Evolutionary conservation across 2,113 vertebrate genomes (phyloP).

Genomic region (Triplophysa rosa): DNA sequence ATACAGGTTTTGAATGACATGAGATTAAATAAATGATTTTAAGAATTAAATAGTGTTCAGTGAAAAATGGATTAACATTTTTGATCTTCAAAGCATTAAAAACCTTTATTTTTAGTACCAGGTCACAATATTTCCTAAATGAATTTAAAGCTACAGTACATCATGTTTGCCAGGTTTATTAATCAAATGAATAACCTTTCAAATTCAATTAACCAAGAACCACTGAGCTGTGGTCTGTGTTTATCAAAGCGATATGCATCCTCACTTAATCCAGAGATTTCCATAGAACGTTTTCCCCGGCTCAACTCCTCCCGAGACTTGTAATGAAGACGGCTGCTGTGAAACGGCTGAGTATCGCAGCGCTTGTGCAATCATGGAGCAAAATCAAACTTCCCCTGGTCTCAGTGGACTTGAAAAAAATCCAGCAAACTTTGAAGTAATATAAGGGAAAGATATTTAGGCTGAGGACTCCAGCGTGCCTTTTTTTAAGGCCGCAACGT

Average conservation of each 20-base stretch:
- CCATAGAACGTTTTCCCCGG: slow-evolving; percentile 4
- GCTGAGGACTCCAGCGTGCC: neutral
- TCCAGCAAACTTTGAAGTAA: slow-evolving; percentile 1
- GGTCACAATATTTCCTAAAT: too few relatives aligned
- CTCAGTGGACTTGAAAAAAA: slow-evolving; percentile 10
- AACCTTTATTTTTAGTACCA: neutral
- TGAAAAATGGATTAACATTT: too few relatives aligned
- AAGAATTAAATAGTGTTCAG: too few relatives aligned
- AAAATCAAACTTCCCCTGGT: slow-evolving; percentile 30
- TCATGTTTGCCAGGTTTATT: neutral
- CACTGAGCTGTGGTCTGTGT: neutral
- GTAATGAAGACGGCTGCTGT: slow-evolving; percentile 26
- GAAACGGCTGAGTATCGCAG: slow-evolving; percentile 32
- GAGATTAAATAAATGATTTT: too few relatives aligned
- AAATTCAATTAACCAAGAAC: neutral
- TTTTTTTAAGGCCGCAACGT: slow-evolving; percentile 1
- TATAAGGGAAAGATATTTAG: slow-evolving; percentile 14
- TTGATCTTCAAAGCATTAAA: too few relatives aligned
- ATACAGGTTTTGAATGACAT: too few relatives aligned
- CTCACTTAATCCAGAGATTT: neutral
- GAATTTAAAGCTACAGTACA: neutral
- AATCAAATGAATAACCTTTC: neutral
- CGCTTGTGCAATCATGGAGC: slow-evolving; percentile 39
- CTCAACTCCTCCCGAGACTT: slow-evolving; percentile 25
- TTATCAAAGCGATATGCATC: neutral